Conservation (phyloP, 2,113 vertebrate species). For the Scytalopus superciliaris region DNA sequence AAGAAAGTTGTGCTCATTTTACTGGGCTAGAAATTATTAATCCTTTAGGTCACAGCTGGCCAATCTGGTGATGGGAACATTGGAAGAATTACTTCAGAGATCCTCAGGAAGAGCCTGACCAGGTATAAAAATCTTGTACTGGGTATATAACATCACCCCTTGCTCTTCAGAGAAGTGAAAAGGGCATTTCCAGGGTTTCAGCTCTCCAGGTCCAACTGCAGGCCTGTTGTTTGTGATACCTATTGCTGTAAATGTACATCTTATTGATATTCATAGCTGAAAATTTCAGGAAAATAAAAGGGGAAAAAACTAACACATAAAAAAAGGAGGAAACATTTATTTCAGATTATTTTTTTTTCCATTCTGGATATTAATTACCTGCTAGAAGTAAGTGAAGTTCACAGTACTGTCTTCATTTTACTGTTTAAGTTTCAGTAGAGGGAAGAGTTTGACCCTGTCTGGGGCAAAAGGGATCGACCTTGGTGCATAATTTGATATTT, state of each 20-base stretch:
- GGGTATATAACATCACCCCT: fast-evolving
- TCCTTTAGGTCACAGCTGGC: background rate
- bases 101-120: background rate
- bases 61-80: background rate
- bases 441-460: background rate
- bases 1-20: background rate
- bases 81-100: background rate
- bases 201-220: no score
- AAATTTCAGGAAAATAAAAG: background rate
- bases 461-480: background rate
- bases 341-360: background rate
- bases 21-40: background rate
- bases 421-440: background rate
- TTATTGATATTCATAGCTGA: background rate
- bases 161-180: background rate
- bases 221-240: background rate
- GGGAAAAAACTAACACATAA: background rate
- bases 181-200: background rate
- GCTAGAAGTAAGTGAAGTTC: background rate
- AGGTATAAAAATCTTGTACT: background rate
- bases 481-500: background rate
- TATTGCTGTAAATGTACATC: background rate
- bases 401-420: background rate
- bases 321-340: background rate
- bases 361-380: background rate